Conservation (phyloP, 2,797 vertebrate species). For the Gephyroberyx darwinii region DNA sequence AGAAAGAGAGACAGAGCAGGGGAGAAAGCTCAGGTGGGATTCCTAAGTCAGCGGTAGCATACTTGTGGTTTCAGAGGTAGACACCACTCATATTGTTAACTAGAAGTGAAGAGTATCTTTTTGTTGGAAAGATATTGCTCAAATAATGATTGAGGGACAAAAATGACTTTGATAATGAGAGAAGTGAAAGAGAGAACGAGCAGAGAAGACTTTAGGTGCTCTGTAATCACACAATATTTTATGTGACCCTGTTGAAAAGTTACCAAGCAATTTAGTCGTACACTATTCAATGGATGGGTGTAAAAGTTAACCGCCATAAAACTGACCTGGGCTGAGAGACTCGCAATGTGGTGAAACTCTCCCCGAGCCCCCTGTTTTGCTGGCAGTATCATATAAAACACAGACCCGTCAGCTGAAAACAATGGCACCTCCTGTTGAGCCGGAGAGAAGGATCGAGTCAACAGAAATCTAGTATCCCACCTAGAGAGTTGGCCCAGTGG, state of each 20-base stretch:
- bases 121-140: constrained; percentile 19
- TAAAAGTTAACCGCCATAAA: constrained; percentile 24
- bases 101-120: no score
- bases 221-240: constrained; percentile 23
- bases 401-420: constrained; percentile 79
- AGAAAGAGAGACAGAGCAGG: background rate
- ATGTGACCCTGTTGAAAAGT: constrained; percentile 22
- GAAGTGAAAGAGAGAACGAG: background rate
- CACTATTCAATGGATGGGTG: background rate
- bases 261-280: constrained; percentile 19
- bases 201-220: background rate
- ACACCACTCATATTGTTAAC: background rate
- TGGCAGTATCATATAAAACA: constrained; percentile 83
- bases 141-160: constrained; percentile 19
- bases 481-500: background rate
- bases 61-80: background rate
- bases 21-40: constrained; percentile 4
- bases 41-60: background rate
- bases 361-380: constrained; percentile 86
- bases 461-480: background rate
- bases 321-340: constrained; percentile 83
- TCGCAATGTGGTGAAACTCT: constrained; percentile 84
- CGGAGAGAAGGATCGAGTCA: background rate
- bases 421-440: constrained; percentile 78
- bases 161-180: constrained; percentile 20